Evolutionary conservation across 35 echinoderm and acorn worm species (phyloP).

Genomic region (Ptychodera flava): DNA sequence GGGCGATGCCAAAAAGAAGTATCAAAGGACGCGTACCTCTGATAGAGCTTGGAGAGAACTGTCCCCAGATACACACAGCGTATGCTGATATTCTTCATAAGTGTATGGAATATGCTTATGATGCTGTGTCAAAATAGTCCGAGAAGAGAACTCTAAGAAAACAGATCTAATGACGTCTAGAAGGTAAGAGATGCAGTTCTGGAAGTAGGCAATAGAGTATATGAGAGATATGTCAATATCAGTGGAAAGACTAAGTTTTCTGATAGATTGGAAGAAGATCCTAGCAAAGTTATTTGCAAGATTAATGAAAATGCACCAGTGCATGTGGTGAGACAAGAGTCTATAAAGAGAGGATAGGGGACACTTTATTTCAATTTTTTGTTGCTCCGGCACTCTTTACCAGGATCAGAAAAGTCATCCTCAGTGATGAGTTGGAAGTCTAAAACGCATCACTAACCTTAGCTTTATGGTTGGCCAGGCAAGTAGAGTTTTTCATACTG

Average conservation of each 20-base stretch:
- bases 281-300: slow-evolving; percentile 18
- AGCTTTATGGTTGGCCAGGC: too few species aligned
- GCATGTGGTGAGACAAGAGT: slow-evolving; percentile 42
- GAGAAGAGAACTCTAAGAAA: too few species aligned
- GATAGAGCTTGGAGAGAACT: background rate
- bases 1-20: slow-evolving; percentile 33
- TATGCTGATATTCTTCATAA: background rate
- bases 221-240: slow-evolving; percentile 35
- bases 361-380: too few species aligned
- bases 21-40: slow-evolving; percentile 9
- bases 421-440: too few species aligned
- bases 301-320: slow-evolving; percentile 46
- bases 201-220: slow-evolving; percentile 37
- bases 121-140: too few species aligned
- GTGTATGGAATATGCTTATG: slow-evolving; percentile 9
- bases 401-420: too few species aligned
- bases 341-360: background rate
- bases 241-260: slow-evolving; percentile 48
- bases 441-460: too few species aligned
- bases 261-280: slow-evolving; percentile 41
- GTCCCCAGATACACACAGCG: background rate
- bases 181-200: slow-evolving; percentile 14
- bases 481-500: too few species aligned
- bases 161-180: too few species aligned
- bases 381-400: too few species aligned